These are phyloP conservation scores for Prenolepis imparis DNA, from an alignment of 2,888 invertebrate genomes.

Conservation along the genomic window DNA sequence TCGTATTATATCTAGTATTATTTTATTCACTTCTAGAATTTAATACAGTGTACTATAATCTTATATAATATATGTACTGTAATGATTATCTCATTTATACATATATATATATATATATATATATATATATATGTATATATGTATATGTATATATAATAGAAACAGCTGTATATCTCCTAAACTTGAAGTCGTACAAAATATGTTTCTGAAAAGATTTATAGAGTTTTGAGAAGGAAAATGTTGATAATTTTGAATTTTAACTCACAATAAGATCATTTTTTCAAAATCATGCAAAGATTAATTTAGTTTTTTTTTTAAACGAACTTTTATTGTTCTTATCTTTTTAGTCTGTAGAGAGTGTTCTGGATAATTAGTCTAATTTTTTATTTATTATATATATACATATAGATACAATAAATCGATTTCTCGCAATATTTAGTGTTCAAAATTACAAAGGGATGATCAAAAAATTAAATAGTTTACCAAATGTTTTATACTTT, in stretches of 20 bases:
- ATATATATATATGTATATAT: too few relatives aligned
- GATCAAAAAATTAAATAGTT: neutral
- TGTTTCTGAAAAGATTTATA: neutral
- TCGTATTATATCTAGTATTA: conserved; percentile 2
- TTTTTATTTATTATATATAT: too few relatives aligned
- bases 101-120: too few relatives aligned
- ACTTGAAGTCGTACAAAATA: too few relatives aligned
- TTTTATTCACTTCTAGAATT: neutral
- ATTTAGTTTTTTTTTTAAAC: neutral
- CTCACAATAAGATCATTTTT: neutral
- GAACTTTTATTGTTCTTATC: too few relatives aligned
- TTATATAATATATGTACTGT: too few relatives aligned
- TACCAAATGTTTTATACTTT: neutral
- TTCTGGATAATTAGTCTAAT: neutral
- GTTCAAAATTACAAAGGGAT: neutral
- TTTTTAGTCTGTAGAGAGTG: too few relatives aligned
- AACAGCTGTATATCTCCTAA: too few relatives aligned
- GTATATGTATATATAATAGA: too few relatives aligned
- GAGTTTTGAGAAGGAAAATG: neutral
- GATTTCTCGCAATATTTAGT: neutral
- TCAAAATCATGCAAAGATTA: neutral
- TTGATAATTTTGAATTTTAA: neutral
- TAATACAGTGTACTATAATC: neutral
- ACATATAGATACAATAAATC: too few relatives aligned
- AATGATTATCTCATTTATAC: too few relatives aligned